These are phyloP conservation scores for Phylloscopus trochiloides DNA, from an alignment of 2,113 vertebrate species.

Conservation along the genomic window DNA sequence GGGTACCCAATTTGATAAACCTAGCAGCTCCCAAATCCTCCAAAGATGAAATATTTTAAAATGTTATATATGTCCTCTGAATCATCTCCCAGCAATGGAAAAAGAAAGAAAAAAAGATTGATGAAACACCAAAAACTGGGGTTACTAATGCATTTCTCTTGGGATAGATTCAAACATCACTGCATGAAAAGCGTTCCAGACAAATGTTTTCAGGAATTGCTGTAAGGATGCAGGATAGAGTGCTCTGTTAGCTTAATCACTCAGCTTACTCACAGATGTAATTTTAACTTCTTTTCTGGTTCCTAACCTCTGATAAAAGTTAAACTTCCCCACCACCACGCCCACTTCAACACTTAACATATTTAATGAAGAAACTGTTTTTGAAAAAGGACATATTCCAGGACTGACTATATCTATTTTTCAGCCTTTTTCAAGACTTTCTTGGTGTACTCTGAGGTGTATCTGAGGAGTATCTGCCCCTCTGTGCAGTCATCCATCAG, in stretches of 20 bases:
- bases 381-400: neutral
- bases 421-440: neutral
- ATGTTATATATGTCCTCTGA: neutral
- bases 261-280: neutral
- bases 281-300: neutral
- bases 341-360: neutral
- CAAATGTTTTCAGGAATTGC: neutral
- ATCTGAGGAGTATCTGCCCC: neutral
- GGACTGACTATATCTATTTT: neutral
- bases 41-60: neutral
- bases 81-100: neutral
- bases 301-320: neutral
- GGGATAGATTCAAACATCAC: neutral
- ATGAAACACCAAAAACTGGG: rapidly evolving
- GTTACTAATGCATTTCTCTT: neutral
- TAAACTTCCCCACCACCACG: too few species aligned
- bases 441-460: neutral
- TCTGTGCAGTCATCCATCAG: neutral
- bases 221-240: neutral
- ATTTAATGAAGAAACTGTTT: neutral
- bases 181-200: neutral
- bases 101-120: neutral
- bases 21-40: neutral
- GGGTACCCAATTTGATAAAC: neutral
- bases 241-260: neutral